phyloP scores from a whole-genome alignment of 2,113 vertebrate species.

The Cyanoramphus novaezelandiae region DNA sequence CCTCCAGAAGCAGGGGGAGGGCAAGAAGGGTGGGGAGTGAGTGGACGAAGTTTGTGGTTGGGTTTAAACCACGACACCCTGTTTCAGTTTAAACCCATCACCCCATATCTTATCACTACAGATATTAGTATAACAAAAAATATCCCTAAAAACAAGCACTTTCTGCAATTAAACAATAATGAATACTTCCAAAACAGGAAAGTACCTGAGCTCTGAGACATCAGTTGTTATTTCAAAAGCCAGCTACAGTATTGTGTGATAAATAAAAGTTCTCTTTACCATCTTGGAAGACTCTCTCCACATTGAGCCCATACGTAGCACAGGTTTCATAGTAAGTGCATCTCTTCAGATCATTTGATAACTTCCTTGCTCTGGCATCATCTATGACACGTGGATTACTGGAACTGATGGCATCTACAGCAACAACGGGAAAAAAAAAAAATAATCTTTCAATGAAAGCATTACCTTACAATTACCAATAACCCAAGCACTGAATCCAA shows the following conservation, averaged over 20 bases:
- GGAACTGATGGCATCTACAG: conserved; percentile 91
- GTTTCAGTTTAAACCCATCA: neutral
- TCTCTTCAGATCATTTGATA: conserved; percentile 94
- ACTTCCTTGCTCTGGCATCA: conserved; percentile 86
- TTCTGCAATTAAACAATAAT: neutral
- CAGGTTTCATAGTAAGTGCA: conserved; percentile 99
- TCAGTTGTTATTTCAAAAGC: accelerated
- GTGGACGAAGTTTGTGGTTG: no score
- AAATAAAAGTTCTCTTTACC: conserved; percentile 70
- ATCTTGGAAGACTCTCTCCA: conserved; percentile 97
- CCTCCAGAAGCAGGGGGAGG: no score
- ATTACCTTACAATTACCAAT: accelerated
- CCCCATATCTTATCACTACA: neutral
- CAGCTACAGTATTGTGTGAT: neutral
- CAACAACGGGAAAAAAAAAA: neutral
- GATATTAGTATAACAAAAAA: neutral
- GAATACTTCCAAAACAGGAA: neutral
- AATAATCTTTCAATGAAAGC: neutral
- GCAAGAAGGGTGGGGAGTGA: no score
- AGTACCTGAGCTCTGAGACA: neutral
- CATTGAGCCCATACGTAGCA: conserved; percentile 95
- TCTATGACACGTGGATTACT: conserved; percentile 94
- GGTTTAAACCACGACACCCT: no score
- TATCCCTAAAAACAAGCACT: accelerated
- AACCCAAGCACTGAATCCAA: neutral